Percentiles rank a stretch among this genome's conserved stretches.
phyloP scores from a whole-genome alignment of 2,113 vertebrate genomes.

The Epinephelus moara region DNA sequence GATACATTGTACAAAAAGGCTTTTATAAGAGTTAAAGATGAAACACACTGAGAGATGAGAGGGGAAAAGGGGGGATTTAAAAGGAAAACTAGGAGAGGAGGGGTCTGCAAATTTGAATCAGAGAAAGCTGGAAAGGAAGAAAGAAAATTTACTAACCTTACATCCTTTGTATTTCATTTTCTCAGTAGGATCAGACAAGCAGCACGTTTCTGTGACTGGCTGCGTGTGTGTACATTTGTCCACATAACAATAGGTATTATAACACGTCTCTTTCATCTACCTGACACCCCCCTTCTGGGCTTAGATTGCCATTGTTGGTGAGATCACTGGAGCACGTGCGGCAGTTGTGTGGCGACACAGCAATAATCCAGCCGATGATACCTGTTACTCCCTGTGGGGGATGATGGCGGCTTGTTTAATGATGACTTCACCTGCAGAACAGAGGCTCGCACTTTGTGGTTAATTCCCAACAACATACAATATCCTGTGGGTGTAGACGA shows the following conservation, averaged over 20 bases:
- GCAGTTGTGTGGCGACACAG: conserved; percentile 27
- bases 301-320: conserved; percentile 46
- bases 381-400: conserved; percentile 31
- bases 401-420: conserved; percentile 29
- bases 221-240: background rate
- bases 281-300: conserved; percentile 53
- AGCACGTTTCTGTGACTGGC: background rate
- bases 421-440: conserved; percentile 20
- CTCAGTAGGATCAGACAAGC: conserved; percentile 9
- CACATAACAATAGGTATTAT: conserved; percentile 23
- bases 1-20: background rate
- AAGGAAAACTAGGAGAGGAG: background rate
- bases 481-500: conserved; percentile 5
- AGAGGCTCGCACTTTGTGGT: conserved; percentile 25
- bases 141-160: background rate
- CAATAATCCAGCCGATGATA: conserved; percentile 36
- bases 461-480: conserved; percentile 26
- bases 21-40: background rate
- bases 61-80: background rate
- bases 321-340: conserved; percentile 57
- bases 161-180: conserved; percentile 6
- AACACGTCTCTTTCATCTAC: conserved; percentile 52
- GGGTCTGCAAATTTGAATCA: background rate
- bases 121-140: background rate
- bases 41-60: background rate